A percentile compares a stretch with the other conserved stretches of the same genome.
Conservation (phyloP, 2,888 invertebrate genomes). For the Nemoura dubitans region DNA sequence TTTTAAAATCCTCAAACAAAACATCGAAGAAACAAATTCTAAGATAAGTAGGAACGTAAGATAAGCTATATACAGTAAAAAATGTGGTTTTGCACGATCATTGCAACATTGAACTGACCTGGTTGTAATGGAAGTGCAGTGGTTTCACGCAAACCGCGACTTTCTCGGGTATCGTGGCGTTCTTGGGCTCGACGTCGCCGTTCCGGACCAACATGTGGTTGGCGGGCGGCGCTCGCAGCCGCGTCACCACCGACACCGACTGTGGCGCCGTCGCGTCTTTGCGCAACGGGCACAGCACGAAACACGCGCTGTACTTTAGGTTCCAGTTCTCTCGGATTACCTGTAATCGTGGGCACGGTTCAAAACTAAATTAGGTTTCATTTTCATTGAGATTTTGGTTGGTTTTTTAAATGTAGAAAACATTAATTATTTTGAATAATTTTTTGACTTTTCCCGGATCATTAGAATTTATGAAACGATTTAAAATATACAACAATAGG, state of each 20-base stretch:
- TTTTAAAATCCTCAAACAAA: no score
- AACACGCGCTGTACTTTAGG: conserved; percentile 89
- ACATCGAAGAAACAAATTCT: no score
- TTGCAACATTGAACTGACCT: no score
- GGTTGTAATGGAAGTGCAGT: conserved; percentile 87
- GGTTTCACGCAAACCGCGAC: conserved; percentile 90
- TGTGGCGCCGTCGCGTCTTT: conserved; percentile 69
- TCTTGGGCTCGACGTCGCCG: conserved; percentile 60
- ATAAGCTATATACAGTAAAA: no score
- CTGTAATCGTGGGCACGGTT: no score
- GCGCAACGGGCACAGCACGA: conserved; percentile 82
- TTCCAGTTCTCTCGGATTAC: conserved; percentile 94
- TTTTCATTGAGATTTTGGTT: neutral
- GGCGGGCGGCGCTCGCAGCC: conserved; percentile 62
- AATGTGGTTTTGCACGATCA: no score
- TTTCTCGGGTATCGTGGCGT: conserved; percentile 53
- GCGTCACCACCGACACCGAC: conserved; percentile 74
- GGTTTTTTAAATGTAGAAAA: no score
- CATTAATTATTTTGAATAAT: no score
- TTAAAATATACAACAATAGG: no score
- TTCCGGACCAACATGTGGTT: conserved; percentile 73
- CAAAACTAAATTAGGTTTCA: conserved; percentile 3
- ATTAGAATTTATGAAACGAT: no score
- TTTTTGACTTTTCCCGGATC: no score
- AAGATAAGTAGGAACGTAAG: no score